Evolutionary conservation across 2,797 vertebrate species (phyloP).

Genomic region (Melanitta fusca): DNA sequence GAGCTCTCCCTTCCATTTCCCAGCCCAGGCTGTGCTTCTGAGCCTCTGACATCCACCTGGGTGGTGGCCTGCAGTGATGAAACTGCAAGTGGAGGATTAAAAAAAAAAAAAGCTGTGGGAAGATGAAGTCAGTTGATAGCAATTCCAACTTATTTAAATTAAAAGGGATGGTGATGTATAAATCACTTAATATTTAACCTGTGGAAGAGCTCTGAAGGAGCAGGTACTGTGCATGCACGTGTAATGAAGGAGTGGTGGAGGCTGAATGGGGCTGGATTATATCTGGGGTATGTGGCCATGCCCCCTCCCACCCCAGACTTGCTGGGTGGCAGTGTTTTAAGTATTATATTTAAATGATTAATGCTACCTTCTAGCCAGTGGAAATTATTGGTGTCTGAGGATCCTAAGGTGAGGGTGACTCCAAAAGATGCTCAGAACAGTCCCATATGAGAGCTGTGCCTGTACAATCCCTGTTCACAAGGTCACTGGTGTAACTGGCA

Average conservation of each 20-base stretch:
- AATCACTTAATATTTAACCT: neutral
- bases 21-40: neutral
- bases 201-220: neutral
- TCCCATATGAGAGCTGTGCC: neutral
- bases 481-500: slow-evolving; percentile 49
- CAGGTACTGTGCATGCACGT: rapidly evolving
- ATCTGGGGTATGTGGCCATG: neutral
- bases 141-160: neutral
- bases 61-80: neutral
- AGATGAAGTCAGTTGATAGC: neutral
- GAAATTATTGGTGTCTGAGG: neutral
- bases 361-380: neutral
- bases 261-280: neutral
- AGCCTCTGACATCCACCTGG: neutral
- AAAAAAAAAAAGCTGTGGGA: neutral
- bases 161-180: slow-evolving; percentile 1
- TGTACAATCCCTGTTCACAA: neutral
- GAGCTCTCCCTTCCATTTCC: neutral
- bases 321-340: neutral
- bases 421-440: slow-evolving; percentile 16
- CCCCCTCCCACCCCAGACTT: neutral
- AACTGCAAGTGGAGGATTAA: neutral
- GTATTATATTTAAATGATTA: neutral
- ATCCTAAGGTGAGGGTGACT: neutral
- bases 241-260: neutral